phyloP scores from a whole-genome alignment of 2,797 vertebrate genomes.

The Halcyon chelicuti region DNA sequence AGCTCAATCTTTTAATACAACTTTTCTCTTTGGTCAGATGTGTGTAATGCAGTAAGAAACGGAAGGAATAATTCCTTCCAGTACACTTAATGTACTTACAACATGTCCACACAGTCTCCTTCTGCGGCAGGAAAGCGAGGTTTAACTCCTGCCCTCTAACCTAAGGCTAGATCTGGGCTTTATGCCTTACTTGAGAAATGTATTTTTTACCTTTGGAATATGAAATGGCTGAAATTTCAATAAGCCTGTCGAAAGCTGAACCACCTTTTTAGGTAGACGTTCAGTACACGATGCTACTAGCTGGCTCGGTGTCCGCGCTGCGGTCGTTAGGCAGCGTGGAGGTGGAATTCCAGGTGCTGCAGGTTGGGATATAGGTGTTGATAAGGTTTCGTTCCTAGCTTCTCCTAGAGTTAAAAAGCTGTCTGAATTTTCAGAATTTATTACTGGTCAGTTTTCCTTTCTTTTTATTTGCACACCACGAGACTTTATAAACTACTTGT shows the following conservation, averaged over 20 bases:
- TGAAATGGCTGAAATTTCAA: background rate
- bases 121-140: background rate
- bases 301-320: background rate
- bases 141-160: background rate
- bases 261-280: background rate
- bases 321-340: background rate
- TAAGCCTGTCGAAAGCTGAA: background rate
- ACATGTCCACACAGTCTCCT: background rate
- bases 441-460: too few relatives aligned
- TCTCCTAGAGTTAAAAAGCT: constrained; percentile 42
- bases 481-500: constrained; percentile 44
- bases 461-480: constrained; percentile 73
- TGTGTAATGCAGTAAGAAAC: background rate
- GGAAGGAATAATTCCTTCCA: background rate
- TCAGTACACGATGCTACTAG: background rate
- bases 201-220: constrained; percentile 42
- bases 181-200: background rate
- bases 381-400: background rate
- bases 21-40: background rate
- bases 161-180: background rate
- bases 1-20: background rate
- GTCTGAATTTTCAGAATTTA: constrained; percentile 7
- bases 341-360: constrained; percentile 48
- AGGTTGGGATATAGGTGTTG: background rate
- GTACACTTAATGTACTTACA: background rate